Evolutionary conservation across 1,140 invertebrate genomes (phyloP).

Genomic region (Copidosoma floridanum): DNA sequence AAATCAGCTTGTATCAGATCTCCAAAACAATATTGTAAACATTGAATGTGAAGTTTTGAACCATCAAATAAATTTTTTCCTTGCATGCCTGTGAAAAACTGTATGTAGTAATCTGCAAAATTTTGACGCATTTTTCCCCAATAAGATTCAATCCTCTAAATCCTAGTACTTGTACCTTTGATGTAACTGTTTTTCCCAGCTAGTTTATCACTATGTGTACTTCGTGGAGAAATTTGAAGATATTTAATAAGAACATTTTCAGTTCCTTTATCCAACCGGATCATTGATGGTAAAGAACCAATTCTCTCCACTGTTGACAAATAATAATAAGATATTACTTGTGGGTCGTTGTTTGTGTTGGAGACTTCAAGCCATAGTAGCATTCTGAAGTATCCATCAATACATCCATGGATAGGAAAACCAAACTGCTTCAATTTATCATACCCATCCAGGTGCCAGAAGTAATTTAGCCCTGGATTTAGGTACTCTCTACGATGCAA

Average conservation of each 20-base stretch:
- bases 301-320: background rate
- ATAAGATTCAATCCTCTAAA: background rate
- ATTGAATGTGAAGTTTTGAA: conserved; percentile 3
- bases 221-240: background rate
- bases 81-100: conserved; percentile 15
- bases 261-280: background rate
- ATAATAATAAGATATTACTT: background rate
- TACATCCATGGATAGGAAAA: background rate
- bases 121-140: conserved; percentile 14
- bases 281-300: background rate
- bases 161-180: background rate
- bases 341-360: background rate
- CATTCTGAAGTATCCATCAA: background rate
- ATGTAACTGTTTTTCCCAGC: background rate
- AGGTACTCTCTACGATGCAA: background rate
- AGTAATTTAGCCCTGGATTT: background rate
- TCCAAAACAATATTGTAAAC: conserved; percentile 22
- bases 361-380: background rate
- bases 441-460: conserved; percentile 1
- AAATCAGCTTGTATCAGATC: conserved; percentile 17
- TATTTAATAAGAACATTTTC: background rate
- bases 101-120: conserved; percentile 15
- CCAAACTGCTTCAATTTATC: background rate
- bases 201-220: background rate
- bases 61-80: conserved; percentile 3